Percentiles rank a stretch among this genome's conserved stretches.
These are phyloP conservation scores for Umimayanthus chanpuru DNA, from an alignment of 92 coral and sea anemone species.

Conservation along the genomic window DNA sequence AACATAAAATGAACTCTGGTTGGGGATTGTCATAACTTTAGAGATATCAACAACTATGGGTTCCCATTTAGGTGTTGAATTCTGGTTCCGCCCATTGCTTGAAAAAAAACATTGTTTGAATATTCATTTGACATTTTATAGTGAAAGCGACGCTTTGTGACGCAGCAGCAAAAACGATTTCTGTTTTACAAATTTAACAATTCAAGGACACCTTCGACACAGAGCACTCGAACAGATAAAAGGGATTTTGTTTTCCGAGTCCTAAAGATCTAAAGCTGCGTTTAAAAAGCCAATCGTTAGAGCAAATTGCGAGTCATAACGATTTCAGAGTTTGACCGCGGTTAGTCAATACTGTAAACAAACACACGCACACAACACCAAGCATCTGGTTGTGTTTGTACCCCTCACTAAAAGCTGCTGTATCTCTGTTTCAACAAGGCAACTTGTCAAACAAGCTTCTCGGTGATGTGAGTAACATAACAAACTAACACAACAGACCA, in stretches of 20 bases:
- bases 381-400: constrained; percentile 58
- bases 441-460: neutral
- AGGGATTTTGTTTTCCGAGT: neutral
- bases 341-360: neutral
- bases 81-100: no score
- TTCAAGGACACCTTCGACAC: neutral
- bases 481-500: constrained; percentile 9
- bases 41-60: neutral
- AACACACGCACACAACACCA: neutral
- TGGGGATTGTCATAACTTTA: neutral
- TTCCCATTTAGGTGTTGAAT: neutral
- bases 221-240: neutral
- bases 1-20: neutral
- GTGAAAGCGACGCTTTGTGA: constrained; percentile 20
- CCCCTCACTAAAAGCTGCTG: constrained; percentile 42
- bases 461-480: constrained; percentile 29
- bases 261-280: neutral
- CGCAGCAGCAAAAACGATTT: constrained; percentile 19
- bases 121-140: neutral
- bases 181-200: constrained; percentile 27
- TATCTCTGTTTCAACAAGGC: constrained; percentile 8
- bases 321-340: neutral
- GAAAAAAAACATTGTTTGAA: constrained; percentile 3
- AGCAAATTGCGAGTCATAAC: neutral
- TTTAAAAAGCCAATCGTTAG: neutral